Base-by-base conservation (phyloP, 1,140 invertebrate genomes). In the Bombus vancouverensis region DNA sequence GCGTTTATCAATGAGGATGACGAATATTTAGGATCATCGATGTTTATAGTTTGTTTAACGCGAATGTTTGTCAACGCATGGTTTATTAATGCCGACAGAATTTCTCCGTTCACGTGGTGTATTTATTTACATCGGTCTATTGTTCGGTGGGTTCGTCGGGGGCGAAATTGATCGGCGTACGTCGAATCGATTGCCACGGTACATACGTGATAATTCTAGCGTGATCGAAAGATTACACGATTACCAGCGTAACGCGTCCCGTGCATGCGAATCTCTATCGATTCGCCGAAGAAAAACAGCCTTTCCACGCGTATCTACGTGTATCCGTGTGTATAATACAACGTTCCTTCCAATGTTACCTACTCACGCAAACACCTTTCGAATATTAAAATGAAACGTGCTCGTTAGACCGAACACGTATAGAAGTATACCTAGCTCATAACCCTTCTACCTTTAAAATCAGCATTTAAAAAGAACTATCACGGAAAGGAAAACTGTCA, bases 21-120 rank as follows among this genome's bases (percentile, higher is more conserved):
- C 75, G 76, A 84, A 80, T 65, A 85, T 85, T 85, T 80, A 65
- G 83, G 77, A 85, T 85, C 83, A 85, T 80, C 47, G 83, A 65
- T 85, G 83, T 85, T 85, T 85, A 85, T 85, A 80, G 83, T 85
- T 85, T 85, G 83, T 80, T 80, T 80, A 85, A 79, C 83, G 32
- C 32, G 83, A 59, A 44, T 72, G 83, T 85, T 85, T 72, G 83
- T 72, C 68, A 80, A 47, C 83, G 68, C 32, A 80, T 62, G 83
- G 76, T 85, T 85, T 85, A 85, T 85, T 85, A 85, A 85, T 59
- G 77, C 53, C 83, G n/a, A 37, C 65, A 22, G 72, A 68, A 76
- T 83, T 37, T 62, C 72, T 39, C 66, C 75, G 66, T 37, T 59
- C 66, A 28, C 66, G 2, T 18, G 28, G 57, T 65, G 39, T 73